Evolutionary conservation across 2,113 vertebrate genomes (phyloP), one percentile per base, ranked within the genome.

Genomic region (Hippopotamus amphibius): DNA sequence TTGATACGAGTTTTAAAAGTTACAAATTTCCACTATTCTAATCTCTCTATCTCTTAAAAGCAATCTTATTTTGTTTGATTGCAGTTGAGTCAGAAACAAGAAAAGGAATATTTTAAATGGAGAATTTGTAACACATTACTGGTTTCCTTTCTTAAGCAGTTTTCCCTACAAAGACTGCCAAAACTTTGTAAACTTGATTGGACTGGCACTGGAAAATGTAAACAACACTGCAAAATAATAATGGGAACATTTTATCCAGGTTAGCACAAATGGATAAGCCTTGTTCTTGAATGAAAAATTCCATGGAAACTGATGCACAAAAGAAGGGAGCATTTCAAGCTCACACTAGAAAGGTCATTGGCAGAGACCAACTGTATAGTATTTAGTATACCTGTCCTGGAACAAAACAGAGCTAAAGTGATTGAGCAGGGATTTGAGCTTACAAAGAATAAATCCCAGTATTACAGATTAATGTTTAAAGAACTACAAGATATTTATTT

Each of bases 271-370:
- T 24, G 26, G 55, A 81, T 95, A 91, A 91, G 21, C 3, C 48
- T 88, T 88, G 57, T 63, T 90, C 95, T 76, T 74, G 92, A 95
- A 86, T 30, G 48, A 87, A 91, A 96, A 96, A 69, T 72, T 85
- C 53, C 77, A 91, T 55, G 14, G 80, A 72, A 91, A 96, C 48
- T 50, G n/a, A 85, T 66, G 21, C 30, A 69, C 72, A 41, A 41
- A 88, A 87, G 77, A 16, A 81, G 41, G 21, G 19, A 97, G 71
- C 17, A 61, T 33, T 92, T 92, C 68, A 89, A 92, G 66, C 15
- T 93, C 57, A 41, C 26, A 61, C n/a, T 90, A 53, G 53, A 76
- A 90, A 88, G 43, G 55, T 68, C 83, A 86, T 8, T 76, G 24
- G 30, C 22, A 90, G 80, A 28, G 61, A 87, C 15, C 17, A 55